Conservation (phyloP, 2,888 invertebrate genomes). For the Muscina levida region DNA sequence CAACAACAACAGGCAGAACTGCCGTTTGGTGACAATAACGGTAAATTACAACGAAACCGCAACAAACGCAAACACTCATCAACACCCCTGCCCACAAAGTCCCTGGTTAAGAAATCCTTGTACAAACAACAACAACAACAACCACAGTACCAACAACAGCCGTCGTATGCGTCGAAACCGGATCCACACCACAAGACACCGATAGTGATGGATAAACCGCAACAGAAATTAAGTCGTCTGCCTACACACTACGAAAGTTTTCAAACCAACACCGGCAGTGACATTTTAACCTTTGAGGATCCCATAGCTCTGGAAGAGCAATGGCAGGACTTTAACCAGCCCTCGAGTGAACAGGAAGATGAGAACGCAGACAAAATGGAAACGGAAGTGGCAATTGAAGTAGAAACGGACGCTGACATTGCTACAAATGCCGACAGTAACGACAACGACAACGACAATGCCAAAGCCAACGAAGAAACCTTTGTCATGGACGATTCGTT, state of each 20-base stretch:
- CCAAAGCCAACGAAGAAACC: conserved; percentile 65
- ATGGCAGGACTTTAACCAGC: conserved; percentile 67
- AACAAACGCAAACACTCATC: conserved; percentile 54
- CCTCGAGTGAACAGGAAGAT: conserved; percentile 68
- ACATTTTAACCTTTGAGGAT: conserved; percentile 74
- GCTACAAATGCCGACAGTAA: neutral
- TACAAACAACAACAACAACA: conserved; percentile 60
- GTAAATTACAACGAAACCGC: conserved; percentile 64
- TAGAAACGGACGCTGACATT: conserved; percentile 34
- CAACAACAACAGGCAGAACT: neutral
- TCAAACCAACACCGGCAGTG: conserved; percentile 75
- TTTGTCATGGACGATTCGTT: conserved; percentile 72
- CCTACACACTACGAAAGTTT: conserved; percentile 77
- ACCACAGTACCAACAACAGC: conserved; percentile 22
- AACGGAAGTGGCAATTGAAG: neutral
- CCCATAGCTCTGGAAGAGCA: conserved; percentile 66
- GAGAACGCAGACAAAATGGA: conserved; percentile 37
- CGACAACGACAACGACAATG: conserved; percentile 63
- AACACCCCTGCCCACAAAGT: conserved; percentile 35
- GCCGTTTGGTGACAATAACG: neutral
- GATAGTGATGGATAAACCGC: conserved; percentile 59
- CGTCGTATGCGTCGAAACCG: conserved; percentile 67
- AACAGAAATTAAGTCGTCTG: conserved; percentile 71
- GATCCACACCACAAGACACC: conserved; percentile 72
- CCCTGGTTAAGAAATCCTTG: neutral